phyloP scores from a whole-genome alignment of 2,888 invertebrate genomes.

The Dryomyza anilis region DNA sequence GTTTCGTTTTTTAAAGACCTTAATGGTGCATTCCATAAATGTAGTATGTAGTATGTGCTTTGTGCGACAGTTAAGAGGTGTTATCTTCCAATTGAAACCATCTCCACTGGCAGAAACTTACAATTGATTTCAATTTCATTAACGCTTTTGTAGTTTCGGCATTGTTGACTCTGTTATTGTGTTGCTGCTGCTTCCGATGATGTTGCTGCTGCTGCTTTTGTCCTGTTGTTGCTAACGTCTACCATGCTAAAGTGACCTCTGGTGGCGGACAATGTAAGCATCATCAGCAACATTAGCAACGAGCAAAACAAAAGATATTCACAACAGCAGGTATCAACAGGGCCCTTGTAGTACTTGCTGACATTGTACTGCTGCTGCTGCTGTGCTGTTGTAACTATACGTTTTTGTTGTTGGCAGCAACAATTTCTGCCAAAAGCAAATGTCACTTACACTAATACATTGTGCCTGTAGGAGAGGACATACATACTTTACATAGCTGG shows the following conservation, averaged over 20 bases:
- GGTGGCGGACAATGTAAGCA: neutral
- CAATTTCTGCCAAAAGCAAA: neutral
- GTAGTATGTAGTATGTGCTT: too few relatives aligned
- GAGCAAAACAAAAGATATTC: neutral
- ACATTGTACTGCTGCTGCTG: slow-evolving; percentile 8
- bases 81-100: neutral
- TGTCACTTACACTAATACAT: slow-evolving; percentile 21
- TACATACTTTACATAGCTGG: neutral
- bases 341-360: slow-evolving; percentile 1
- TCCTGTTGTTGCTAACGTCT: neutral
- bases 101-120: neutral
- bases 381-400: neutral
- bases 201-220: neutral
- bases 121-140: slow-evolving; percentile 14
- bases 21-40: too few relatives aligned
- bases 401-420: neutral
- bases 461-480: slow-evolving; percentile 30
- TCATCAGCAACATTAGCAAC: neutral
- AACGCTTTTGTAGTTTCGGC: neutral
- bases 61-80: too few relatives aligned
- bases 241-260: neutral
- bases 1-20: too few relatives aligned
- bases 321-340: slow-evolving; percentile 2
- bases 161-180: slow-evolving; percentile 31
- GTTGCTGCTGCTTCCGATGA: slow-evolving; percentile 5